A percentile compares a stretch with the other conserved stretches of the same genome.
phyloP scores from a whole-genome alignment of 2,888 invertebrate genomes.

The Arrhopalites spinosus region DNA sequence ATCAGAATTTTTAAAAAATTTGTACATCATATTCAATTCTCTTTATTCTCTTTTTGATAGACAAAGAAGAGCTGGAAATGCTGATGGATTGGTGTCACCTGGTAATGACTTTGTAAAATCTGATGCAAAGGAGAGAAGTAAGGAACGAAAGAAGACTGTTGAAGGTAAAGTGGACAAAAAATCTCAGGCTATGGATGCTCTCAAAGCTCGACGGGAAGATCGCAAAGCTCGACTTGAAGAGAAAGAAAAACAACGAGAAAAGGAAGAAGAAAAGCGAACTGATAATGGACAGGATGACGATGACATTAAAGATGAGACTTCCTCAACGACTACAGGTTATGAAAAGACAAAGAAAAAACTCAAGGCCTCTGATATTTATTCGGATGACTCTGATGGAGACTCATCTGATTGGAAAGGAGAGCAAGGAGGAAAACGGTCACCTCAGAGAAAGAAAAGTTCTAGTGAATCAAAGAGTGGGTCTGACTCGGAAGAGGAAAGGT shows the following conservation, averaged over 20 bases:
- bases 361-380: conserved; percentile 94
- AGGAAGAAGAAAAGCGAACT: conserved; percentile 60
- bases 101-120: conserved; percentile 57
- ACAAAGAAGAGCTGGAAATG: conserved; percentile 30
- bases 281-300: conserved; percentile 58
- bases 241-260: conserved; percentile 61
- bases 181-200: conserved; percentile 88
- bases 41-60: conserved; percentile 1
- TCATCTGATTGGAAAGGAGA: conserved; percentile 66
- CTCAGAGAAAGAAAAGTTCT: conserved; percentile 38
- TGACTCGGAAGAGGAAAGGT: conserved; percentile 58
- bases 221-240: conserved; percentile 72
- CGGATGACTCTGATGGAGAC: conserved; percentile 75
- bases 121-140: conserved; percentile 76
- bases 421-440: conserved; percentile 50
- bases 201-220: conserved; percentile 89
- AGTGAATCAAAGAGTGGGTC: conserved; percentile 54
- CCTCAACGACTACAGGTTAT: conserved; percentile 62
- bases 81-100: conserved; percentile 8
- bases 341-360: conserved; percentile 71
- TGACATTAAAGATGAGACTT: conserved; percentile 59
- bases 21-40: too few species aligned
- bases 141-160: conserved; percentile 86
- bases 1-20: too few species aligned
- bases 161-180: conserved; percentile 83